Percentiles rank a stretch among this genome's conserved stretches.
Conservation (phyloP, 1,140 invertebrate genomes). For the Alviniconcha marisindica region DNA sequence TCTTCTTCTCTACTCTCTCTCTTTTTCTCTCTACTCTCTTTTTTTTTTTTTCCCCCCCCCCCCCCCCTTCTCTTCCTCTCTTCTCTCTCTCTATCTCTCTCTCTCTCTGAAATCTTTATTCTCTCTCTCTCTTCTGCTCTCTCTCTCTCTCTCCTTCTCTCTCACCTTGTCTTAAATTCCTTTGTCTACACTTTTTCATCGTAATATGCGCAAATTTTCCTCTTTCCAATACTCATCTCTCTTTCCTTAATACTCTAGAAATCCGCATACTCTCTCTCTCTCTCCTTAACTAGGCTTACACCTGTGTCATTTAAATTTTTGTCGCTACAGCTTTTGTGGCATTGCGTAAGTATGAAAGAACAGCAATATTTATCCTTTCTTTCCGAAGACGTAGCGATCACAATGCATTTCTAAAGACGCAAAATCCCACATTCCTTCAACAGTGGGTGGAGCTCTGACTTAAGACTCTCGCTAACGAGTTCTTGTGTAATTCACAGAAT, state of each 20-base stretch:
- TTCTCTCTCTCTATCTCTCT: conserved; percentile 2
- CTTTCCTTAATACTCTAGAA: neutral
- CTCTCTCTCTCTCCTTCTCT: neutral
- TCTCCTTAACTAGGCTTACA: no score
- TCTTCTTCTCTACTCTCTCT: neutral
- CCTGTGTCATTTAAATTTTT: neutral
- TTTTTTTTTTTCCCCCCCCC: neutral
- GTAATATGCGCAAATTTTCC: no score
- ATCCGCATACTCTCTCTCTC: neutral
- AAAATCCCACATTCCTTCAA: no score
- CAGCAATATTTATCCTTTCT: no score
- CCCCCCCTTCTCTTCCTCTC: neutral
- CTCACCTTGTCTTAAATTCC: neutral
- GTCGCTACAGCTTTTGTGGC: neutral
- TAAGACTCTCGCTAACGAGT: no score
- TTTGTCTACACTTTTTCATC: no score
- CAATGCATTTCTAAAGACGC: no score
- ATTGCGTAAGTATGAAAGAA: neutral
- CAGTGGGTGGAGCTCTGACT: no score
- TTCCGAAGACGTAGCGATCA: no score
- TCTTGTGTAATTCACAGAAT: no score
- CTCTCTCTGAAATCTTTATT: neutral
- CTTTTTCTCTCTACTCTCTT: neutral
- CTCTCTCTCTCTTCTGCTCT: neutral
- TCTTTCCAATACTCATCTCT: neutral